These are phyloP conservation scores for Macrosiphum euphorbiae DNA, from an alignment of 2,888 invertebrate genomes.

Conservation along the genomic window DNA sequence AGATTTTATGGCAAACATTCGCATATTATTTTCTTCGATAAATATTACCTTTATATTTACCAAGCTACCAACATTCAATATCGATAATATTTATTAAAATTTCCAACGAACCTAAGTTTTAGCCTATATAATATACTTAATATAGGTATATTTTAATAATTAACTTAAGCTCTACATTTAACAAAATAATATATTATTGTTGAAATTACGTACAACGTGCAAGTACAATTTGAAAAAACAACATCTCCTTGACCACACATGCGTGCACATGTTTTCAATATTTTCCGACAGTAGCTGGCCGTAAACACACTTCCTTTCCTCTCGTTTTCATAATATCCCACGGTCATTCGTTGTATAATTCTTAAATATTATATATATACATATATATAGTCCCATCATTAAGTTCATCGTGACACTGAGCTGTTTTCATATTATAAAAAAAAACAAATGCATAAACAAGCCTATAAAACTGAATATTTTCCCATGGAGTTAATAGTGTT, in stretches of 20 bases:
- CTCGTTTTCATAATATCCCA: constrained; percentile 54
- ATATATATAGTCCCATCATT: neutral
- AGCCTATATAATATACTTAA: neutral
- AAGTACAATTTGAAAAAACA: neutral
- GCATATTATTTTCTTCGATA: neutral
- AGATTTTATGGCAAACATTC: neutral
- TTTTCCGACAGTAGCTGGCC: neutral
- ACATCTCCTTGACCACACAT: neutral
- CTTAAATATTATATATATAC: neutral
- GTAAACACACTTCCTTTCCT: constrained; percentile 36
- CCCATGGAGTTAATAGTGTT: neutral
- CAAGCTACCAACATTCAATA: neutral
- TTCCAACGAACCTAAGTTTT: neutral
- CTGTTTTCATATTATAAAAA: neutral
- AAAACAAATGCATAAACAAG: neutral
- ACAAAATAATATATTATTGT: neutral
- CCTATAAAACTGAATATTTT: constrained; percentile 50
- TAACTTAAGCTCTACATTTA: neutral
- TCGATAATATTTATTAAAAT: neutral
- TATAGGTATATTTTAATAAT: neutral
- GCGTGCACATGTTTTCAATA: constrained; percentile 45
- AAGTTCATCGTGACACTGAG: constrained; percentile 31
- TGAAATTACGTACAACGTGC: neutral
- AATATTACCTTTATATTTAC: neutral
- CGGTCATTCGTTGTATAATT: constrained; percentile 33